Conservation (phyloP, 2,113 vertebrate species). For the Edolisoma coerulescens region DNA sequence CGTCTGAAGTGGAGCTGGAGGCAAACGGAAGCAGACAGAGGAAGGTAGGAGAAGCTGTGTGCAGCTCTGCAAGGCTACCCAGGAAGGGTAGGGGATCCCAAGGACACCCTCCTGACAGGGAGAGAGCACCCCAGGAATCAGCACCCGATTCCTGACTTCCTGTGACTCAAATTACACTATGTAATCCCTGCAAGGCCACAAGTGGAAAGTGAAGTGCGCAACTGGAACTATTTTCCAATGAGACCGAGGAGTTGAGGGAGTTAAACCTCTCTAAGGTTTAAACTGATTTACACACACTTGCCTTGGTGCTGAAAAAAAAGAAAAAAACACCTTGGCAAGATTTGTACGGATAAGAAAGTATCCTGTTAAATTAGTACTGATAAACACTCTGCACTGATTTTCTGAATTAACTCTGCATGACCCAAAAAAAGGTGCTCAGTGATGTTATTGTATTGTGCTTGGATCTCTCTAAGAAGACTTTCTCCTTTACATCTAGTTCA, state of each 20-base stretch:
- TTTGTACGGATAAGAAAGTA: not conserved
- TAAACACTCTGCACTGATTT: not conserved
- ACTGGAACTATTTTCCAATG: not conserved
- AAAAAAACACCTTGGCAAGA: not conserved
- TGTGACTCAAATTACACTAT: not conserved
- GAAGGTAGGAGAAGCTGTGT: not conserved
- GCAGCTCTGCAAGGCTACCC: not conserved
- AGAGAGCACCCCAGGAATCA: not conserved
- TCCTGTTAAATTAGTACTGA: not conserved
- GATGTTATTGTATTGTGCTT: not conserved
- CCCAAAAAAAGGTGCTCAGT: not conserved
- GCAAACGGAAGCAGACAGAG: not conserved
- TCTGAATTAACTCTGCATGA: not conserved
- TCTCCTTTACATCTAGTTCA: not conserved
- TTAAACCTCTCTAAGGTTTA: not conserved
- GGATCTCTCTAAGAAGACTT: not conserved
- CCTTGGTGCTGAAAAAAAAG: not conserved
- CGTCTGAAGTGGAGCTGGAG: not conserved
- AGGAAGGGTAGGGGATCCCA: fast-evolving
- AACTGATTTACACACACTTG: not conserved
- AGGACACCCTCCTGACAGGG: too few relatives aligned
- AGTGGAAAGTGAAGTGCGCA: not conserved
- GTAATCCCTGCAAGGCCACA: not conserved
- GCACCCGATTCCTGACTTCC: not conserved
- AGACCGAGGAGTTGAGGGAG: not conserved